Base-by-base conservation (phyloP, 2,888 invertebrate genomes). In the Pilophorus perplexus region DNA sequence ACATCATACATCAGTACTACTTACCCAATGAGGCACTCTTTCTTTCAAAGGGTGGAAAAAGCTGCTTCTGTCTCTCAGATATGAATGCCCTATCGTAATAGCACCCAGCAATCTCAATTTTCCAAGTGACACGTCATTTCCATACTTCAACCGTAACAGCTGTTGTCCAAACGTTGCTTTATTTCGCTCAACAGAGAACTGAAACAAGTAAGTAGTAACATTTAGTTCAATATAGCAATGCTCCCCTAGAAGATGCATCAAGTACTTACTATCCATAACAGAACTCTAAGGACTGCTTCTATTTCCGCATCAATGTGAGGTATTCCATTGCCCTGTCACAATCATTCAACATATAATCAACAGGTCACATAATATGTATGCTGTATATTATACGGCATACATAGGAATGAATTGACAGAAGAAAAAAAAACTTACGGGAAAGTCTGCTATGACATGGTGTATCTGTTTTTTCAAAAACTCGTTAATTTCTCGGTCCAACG, bases 161-260 rank as follows among this genome's bases (percentile, higher is more conserved):
- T 89, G 86, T 75, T 94, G 93, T 0, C 93, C 93, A 80, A 93
- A 89, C 10, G 90, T 89, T 12, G 72, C 71, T 40, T 68, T 67
- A 6, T 64, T 57, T 37, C 70, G 69, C 3, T 54, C 59, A 10
- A 74, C 67, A 38, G 73, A 74, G 42, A 73, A 65, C 73, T 74
- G 64, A 52, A 67, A 68, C 28, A 46, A 22, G 54, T 22, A 0
- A 44, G 3, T 6, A 33, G 33, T 8, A 33, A 8, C 33, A 33
- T 52, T 14, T n/a, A n/a, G 18, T 18, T 48, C 10, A 60, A 60
- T 4, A 60, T n/a, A 23, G 23, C 42, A 16, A 8, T 33, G 6
- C 12, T 33, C 6, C 33, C 33, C 6, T 33, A 8, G 14, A 27
- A 42, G n/a, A 3, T 16, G 33, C 27, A 27, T 23, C 5, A n/a